These are phyloP conservation scores for Magallana nippona DNA, from an alignment of 2,888 invertebrate species.

Conservation along the genomic window DNA sequence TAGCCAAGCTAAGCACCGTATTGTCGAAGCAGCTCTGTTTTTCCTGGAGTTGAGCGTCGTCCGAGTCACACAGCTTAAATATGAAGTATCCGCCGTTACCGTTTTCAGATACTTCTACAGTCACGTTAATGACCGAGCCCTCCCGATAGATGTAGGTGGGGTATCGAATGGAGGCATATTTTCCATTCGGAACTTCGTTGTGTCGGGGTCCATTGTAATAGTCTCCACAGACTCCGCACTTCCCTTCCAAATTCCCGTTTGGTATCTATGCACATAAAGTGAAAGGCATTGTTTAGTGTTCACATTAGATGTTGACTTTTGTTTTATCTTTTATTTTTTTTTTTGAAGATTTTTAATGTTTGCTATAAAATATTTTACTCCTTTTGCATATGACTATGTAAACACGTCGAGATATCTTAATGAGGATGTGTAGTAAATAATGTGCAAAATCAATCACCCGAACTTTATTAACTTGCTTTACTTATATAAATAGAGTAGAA, in stretches of 20 bases:
- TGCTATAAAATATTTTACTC: too few species aligned
- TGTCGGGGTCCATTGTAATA: slow-evolving; percentile 45
- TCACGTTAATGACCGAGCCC: slow-evolving; percentile 42
- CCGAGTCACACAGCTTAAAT: slow-evolving; percentile 40
- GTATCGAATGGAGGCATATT: slow-evolving; percentile 49
- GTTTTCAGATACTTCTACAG: slow-evolving; percentile 36
- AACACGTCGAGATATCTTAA: too few species aligned
- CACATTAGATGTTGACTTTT: background rate
- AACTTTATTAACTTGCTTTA: too few species aligned
- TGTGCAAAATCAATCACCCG: too few species aligned
- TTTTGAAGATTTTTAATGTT: too few species aligned
- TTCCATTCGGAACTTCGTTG: slow-evolving; percentile 56
- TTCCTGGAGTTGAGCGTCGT: background rate
- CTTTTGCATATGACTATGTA: too few species aligned
- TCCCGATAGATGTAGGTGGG: slow-evolving; percentile 37
- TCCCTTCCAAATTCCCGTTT: slow-evolving; percentile 48
- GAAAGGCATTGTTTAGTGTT: background rate
- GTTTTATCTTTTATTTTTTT: too few species aligned
- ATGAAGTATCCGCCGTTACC: slow-evolving; percentile 43
- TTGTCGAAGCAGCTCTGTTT: slow-evolving; percentile 44
- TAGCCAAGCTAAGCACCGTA: slow-evolving; percentile 11
- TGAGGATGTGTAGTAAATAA: too few species aligned
- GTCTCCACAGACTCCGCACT: slow-evolving; percentile 64
- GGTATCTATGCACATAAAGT: slow-evolving; percentile 40
- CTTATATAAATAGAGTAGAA: too few species aligned